A percentile compares a stretch with the other conserved stretches of the same genome.
Evolutionary conservation across 2,797 vertebrate species (phyloP).

Genomic region (Ambastaia sidthimunki): DNA sequence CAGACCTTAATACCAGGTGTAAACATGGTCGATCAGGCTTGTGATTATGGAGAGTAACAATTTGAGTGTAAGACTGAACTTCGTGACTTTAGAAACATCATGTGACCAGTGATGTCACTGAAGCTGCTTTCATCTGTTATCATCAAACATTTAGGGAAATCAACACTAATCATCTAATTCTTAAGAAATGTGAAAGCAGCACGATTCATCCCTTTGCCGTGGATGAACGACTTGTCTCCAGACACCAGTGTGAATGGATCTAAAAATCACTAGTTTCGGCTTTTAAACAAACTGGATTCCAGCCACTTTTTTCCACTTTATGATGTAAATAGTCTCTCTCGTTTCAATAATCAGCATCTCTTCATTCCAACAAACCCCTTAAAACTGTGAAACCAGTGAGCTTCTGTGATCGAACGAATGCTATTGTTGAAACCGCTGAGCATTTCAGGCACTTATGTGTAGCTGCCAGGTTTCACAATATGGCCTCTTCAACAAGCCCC

Average conservation of each 20-base stretch:
- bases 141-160: conserved; percentile 8
- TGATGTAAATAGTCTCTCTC: conserved; percentile 15
- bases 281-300: conserved; percentile 20
- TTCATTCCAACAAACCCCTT: conserved; percentile 26
- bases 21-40: background rate
- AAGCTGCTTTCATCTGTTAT: background rate
- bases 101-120: background rate
- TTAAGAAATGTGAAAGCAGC: conserved; percentile 5
- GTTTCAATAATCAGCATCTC: conserved; percentile 40
- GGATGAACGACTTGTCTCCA: background rate
- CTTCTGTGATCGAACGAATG: conserved; percentile 21
- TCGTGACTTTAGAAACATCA: conserved; percentile 9
- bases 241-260: background rate
- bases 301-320: conserved; percentile 8
- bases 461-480: conserved; percentile 31
- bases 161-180: background rate
- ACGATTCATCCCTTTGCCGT: background rate
- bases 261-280: background rate
- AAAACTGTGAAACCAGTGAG: conserved; percentile 11
- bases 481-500: conserved; percentile 17
- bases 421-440: background rate
- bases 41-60: conserved; percentile 2
- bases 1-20: background rate
- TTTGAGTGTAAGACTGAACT: background rate
- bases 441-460: conserved; percentile 10